Evolutionary conservation across 2,113 vertebrate genomes (phyloP), one percentile per base, ranked within the genome.

Genomic region (Furnarius figulus): DNA sequence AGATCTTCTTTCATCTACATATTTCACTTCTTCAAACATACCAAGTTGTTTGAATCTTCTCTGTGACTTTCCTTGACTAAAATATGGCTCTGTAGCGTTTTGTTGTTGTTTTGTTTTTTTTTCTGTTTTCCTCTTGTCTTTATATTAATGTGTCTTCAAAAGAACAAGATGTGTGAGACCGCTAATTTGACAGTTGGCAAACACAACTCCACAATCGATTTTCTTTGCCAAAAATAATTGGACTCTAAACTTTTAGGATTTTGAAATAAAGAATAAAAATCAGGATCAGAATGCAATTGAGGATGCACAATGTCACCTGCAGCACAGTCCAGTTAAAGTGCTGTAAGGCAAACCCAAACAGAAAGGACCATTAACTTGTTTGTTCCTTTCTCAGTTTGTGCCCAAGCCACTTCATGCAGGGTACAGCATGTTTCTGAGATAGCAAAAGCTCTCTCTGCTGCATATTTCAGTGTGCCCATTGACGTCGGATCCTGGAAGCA

Each of bases 1-100:
- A 52, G 5, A 73, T 95, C 79, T 85, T 80, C 88, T 97, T 96
- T 98, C 74, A 97, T 96, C 90, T 85, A 25, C 35, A 23, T 21
- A 27, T 70, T 83, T 81, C 52, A 56, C 87, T 74, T 67, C 61
- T 87, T 66, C 72, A 81, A 90, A 78, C 35, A 72, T 52, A 92
- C 47, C 63, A 67, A 75, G 55, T 17, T 94, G 49, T 78, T 91
- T 93, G 47, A 79, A 76, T 80, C 91, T 96, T 95, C 72, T 74
- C 77, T 89, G 63, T 91, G 52, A 52, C 52, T 96, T 91, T 89
- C 33, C 50, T 96, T 89, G 86, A 93, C 50, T 90, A 47, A 70
- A 78, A 59, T 44, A 93, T 72, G 10, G 74, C 58, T 82, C 58
- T 27, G 4, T 63, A 73, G 25, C 5, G 5, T 58, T 73, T 47